Conservation (phyloP, 2,888 invertebrate species). For the Hyles lineata region DNA sequence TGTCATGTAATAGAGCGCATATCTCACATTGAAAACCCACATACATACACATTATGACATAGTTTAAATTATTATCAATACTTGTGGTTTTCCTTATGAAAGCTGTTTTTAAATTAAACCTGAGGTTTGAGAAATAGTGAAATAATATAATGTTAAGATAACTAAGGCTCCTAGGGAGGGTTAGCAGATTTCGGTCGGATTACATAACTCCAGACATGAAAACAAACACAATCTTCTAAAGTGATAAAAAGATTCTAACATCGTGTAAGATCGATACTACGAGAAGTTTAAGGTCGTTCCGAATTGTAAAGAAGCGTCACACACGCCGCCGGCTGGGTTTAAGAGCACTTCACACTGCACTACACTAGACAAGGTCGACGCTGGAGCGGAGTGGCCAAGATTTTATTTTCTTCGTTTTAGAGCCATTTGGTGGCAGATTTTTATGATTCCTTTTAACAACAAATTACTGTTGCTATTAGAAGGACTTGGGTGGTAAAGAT, state of each 20-base stretch:
- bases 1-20: too few relatives aligned
- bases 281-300: conserved; percentile 16
- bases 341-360: conserved; percentile 28
- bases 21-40: too few relatives aligned
- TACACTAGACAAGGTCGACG: conserved; percentile 18
- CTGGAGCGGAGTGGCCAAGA: background rate
- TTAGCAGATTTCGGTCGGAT: too few relatives aligned
- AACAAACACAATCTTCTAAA: background rate
- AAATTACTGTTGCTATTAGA: background rate
- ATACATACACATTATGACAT: too few relatives aligned
- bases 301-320: conserved; percentile 17
- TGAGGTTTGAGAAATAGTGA: too few relatives aligned
- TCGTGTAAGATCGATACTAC: background rate
- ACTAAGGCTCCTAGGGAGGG: too few relatives aligned
- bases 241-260: background rate
- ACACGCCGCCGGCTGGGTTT: conserved; percentile 30
- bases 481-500: background rate
- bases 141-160: too few relatives aligned
- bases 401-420: background rate
- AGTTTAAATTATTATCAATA: too few relatives aligned
- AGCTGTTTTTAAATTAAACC: too few relatives aligned
- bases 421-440: background rate
- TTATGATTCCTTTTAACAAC: background rate
- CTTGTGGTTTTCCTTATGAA: too few relatives aligned
- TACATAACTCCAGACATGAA: too few relatives aligned